Percentiles rank a stretch among this genome's conserved stretches.
Conservation (phyloP, 2,113 vertebrate species). For the Forbesichthys papilliferus region DNA sequence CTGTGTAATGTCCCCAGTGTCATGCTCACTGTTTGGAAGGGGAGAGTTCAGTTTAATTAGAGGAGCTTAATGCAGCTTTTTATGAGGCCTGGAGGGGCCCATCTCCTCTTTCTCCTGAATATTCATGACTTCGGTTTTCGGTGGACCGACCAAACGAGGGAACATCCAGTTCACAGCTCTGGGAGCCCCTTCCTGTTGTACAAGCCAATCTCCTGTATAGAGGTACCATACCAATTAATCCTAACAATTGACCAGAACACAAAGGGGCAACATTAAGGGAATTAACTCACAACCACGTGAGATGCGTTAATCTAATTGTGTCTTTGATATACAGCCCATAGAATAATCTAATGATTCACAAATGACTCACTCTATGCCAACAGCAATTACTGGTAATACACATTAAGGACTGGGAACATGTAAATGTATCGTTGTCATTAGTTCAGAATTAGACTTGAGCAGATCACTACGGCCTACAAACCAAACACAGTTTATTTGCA, state of each 20-base stretch:
- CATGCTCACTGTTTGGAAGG: conserved; percentile 39
- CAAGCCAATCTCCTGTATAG: neutral
- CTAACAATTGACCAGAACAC: conserved; percentile 13
- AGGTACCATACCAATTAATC: conserved; percentile 6
- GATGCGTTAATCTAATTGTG: neutral
- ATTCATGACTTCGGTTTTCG: conserved; percentile 29
- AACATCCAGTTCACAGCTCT: conserved; percentile 36
- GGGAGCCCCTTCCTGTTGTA: conserved; percentile 11
- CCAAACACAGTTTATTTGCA: too few relatives aligned
- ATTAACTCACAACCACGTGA: neutral
- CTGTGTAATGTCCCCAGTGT: conserved; percentile 20
- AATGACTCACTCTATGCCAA: neutral
- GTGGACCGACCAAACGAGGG: conserved; percentile 36
- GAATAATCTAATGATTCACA: neutral
- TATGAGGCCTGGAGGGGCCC: conserved; percentile 25
- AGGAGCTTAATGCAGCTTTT: conserved; percentile 34
- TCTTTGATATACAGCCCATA: neutral
- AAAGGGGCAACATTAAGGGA: neutral
- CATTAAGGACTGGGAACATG: neutral
- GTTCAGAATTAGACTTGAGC: neutral
- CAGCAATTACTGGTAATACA: neutral
- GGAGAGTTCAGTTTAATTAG: conserved; percentile 53
- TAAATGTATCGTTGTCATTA: too few relatives aligned
- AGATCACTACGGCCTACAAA: too few relatives aligned
- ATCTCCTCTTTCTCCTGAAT: conserved; percentile 25